These are phyloP conservation scores for Blomia tropicalis DNA, from an alignment of 2,888 invertebrate genomes.

Conservation along the genomic window DNA sequence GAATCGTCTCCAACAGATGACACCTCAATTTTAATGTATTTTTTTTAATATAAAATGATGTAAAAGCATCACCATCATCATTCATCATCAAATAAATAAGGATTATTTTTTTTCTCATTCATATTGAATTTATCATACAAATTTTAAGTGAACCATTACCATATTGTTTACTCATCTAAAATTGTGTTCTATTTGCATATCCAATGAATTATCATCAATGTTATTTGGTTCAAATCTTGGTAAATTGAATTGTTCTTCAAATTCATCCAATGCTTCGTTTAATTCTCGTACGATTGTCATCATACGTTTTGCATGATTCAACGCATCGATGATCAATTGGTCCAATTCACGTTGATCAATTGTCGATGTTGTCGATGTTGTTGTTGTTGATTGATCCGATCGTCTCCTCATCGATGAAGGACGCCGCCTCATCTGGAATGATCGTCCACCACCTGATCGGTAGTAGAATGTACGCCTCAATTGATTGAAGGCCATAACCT, in stretches of 20 bases:
- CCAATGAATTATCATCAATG: not conserved
- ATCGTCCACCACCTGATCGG: not conserved
- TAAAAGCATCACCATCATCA: no score
- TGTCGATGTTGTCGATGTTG: no score
- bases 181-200: not conserved
- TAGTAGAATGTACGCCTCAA: conserved; percentile 1
- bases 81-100: no score
- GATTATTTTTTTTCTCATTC: no score
- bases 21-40: no score
- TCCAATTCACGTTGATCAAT: not conserved
- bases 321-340: not conserved
- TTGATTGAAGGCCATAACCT: not conserved
- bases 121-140: no score
- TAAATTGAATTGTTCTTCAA: conserved; percentile 8
- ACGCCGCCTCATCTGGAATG: not conserved
- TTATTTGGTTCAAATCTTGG: conserved; percentile 6
- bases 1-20: no score
- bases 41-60: no score
- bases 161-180: no score
- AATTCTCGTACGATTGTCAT: not conserved
- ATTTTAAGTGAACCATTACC: no score
- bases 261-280: conserved; percentile 13
- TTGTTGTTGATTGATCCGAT: no score
- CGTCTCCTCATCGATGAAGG: not conserved
- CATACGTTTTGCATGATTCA: not conserved